Evolutionary conservation across 2,888 invertebrate species (phyloP), one percentile per base, ranked within the genome.

Genomic region (Dione juno): DNA sequence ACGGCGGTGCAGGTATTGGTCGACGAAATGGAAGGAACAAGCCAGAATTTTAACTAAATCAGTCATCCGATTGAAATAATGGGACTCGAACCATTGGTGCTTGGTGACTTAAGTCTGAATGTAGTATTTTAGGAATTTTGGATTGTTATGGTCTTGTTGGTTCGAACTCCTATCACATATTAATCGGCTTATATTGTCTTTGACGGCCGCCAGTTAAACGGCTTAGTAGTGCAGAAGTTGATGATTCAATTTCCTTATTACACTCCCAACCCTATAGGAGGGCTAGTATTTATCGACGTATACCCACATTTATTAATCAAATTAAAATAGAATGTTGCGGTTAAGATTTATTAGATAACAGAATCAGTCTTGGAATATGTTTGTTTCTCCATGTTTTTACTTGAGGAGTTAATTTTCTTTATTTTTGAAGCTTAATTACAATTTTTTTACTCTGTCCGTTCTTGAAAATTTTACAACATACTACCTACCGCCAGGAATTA

Each of bases 81-180:
- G 16, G 37, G 57, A 40, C 16, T 57, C 57, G 57, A 57, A 57
- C 37, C 37, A 16, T 37, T 16, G 57, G 57, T 57, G 57, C 57
- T 57, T 16, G 57, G 37, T 7, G 37, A 57, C 16, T 57, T 7
- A 40, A 57, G 57, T 57, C 40, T 57, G 57, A 57, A 57, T 40
- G 57, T 57, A 19, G 37, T 57, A 7, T 16, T 37, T 37, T 37
- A 37, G 16, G 37, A 10, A 16, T 3, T 57, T 57, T 3, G 16
- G 57, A 16, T 40, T 16, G 57, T 11, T 40, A 57, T 13, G 37
- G 2, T 40, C 10, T 16, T 40, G 57, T 19, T 7, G 7, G 57
- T 57, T 57, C 57, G 57, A 57, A 11, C n/a, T 40, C 57, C 37
- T 7, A 11, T 57, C 57, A 40, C 16, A 13, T 19, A 37, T 57